phyloP scores from a whole-genome alignment of 2,113 vertebrate genomes.

The Cacatua alba region DNA sequence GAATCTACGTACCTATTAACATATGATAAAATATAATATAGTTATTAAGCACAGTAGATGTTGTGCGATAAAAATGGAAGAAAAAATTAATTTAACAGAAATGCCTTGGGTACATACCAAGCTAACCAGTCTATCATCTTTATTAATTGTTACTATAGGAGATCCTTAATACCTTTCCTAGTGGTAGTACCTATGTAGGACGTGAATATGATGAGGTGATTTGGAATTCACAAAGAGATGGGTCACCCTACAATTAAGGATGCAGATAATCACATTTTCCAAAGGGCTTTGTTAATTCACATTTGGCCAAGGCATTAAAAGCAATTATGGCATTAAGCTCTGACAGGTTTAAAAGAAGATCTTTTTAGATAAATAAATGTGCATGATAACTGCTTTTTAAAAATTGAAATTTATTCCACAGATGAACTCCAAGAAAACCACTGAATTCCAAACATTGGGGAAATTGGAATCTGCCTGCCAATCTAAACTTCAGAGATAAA shows the following conservation, averaged over 20 bases:
- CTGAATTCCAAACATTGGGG: background rate
- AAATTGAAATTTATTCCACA: background rate
- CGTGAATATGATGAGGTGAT: background rate
- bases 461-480: background rate
- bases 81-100: background rate
- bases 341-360: background rate
- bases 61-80: background rate
- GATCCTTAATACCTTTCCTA: background rate
- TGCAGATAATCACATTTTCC: conserved; percentile 15
- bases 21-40: background rate
- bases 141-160: background rate
- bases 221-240: background rate
- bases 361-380: background rate
- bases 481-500: background rate
- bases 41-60: background rate
- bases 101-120: background rate
- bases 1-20: background rate
- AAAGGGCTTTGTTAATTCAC: conserved; percentile 1
- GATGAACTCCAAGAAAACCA: background rate
- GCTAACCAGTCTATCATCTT: background rate
- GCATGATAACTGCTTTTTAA: background rate
- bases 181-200: background rate
- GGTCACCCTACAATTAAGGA: background rate
- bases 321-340: conserved; percentile 15
- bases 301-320: conserved; percentile 33